phyloP scores from a whole-genome alignment of 2,113 vertebrate species.

The Pollachius pollachius region DNA sequence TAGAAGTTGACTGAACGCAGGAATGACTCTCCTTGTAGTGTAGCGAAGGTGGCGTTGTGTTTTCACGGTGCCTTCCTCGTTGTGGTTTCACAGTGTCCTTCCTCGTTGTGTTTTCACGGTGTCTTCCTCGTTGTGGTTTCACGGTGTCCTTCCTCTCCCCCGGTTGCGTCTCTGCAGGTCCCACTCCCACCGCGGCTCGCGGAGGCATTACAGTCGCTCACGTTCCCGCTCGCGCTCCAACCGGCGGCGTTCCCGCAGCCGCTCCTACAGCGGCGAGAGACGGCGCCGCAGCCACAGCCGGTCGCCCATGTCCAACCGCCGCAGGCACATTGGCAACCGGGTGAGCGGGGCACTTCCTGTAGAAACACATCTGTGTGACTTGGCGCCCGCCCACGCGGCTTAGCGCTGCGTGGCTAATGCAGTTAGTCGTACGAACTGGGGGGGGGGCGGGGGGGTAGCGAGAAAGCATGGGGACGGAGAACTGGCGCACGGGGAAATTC shows the following conservation, averaged over 20 bases:
- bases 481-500: too few relatives aligned
- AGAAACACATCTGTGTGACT: too few relatives aligned
- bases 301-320: slow-evolving; percentile 94
- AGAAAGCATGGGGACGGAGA: too few relatives aligned
- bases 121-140: not conserved
- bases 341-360: slow-evolving; percentile 49
- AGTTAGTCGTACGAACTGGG: too few relatives aligned
- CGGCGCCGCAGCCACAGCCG: slow-evolving; percentile 88
- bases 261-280: slow-evolving; percentile 89
- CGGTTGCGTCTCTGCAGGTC: slow-evolving; percentile 68
- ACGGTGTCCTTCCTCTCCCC: not conserved
- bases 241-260: slow-evolving; percentile 81
- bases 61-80: not conserved
- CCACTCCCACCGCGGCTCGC: slow-evolving; percentile 89
- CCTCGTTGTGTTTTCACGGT: not conserved
- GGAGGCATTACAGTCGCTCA: slow-evolving; percentile 86
- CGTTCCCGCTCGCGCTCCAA: slow-evolving; percentile 88
- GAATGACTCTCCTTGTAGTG: too few relatives aligned
- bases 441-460: too few relatives aligned
- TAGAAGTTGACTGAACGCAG: too few relatives aligned
- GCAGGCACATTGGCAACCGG: slow-evolving; percentile 91
- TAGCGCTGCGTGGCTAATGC: too few relatives aligned
- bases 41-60: too few relatives aligned
- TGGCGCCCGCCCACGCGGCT: too few relatives aligned
- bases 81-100: not conserved